Conservation (phyloP, 2,113 vertebrate species). For the Sclerurus mexicanus region DNA sequence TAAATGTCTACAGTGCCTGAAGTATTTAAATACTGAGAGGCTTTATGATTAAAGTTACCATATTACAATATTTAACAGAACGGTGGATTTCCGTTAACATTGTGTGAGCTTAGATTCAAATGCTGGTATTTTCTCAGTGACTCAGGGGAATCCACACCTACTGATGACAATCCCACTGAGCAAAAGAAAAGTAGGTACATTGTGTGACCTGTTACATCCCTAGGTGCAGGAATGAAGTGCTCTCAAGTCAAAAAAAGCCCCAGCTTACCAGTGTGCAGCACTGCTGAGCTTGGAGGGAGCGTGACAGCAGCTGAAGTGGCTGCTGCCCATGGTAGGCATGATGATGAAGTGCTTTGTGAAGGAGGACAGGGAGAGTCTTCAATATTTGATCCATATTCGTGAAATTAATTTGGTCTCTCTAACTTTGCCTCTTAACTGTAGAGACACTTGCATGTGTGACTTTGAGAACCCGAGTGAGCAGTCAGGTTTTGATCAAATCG, state of each 20-base stretch:
- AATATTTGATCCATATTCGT: not conserved
- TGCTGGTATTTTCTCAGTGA: not conserved
- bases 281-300: not conserved
- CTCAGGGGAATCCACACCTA: not conserved
- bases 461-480: not conserved
- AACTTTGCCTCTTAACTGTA: not conserved
- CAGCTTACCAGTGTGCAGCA: not conserved
- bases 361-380: not conserved
- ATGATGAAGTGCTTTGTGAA: not conserved
- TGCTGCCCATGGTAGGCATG: not conserved
- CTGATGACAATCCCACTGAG: not conserved
- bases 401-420: not conserved
- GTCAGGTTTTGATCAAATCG: not conserved
- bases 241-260: not conserved
- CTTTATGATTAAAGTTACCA: conserved; percentile 31
- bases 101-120: not conserved
- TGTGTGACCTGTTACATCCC: not conserved
- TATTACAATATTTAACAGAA: conserved; percentile 51
- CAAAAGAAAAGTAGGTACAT: not conserved
- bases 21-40: conserved; percentile 47
- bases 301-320: not conserved
- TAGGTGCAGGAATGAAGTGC: not conserved
- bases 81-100: conserved; percentile 38
- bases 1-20: conserved; percentile 57
- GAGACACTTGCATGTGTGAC: not conserved